Base-by-base conservation (phyloP, 2,113 vertebrate genomes). In the Electrona antarctica region DNA sequence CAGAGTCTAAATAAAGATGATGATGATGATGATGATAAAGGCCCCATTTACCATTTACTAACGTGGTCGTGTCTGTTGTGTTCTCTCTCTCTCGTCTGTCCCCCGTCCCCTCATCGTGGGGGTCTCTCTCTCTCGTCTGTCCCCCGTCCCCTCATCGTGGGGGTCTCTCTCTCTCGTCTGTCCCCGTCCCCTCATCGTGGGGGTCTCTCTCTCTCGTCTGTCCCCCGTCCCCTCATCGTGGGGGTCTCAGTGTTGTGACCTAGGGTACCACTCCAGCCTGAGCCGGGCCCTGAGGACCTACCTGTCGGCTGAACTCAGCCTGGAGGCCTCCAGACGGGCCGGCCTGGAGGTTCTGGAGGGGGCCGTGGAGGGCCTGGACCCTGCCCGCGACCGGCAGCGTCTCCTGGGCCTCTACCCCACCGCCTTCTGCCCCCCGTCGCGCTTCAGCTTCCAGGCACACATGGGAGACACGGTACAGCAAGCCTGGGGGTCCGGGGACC, bases 301-400 rank as follows among this genome's bases (percentile, higher is more conserved):
- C 85, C 95, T 99, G 57, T 99, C 98, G 51, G 98, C 98, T 2
- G 98, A 99, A 67, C 96, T 98, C 84, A 98, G 98, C 86, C 94
- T 99, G 78, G 98, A 99, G 90, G 97, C 97, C 63, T 98, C 97
- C 79, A 95, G 97, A 71, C 95, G 98, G 8, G 96, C 98, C 54
- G 98, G 98, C 8, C 92, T 99, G 87, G 98, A 98, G 91, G 97
- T 99, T 67, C 95, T 99, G 81, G 98, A 99, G 88, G 98, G 97
- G 73, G 98, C 98, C 3, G 98, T 99, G 79, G 98, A 99, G 89
- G 95, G 95, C 78, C 89, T 99, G 91, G 98, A 99, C 84, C 96
- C 98, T 2, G 92, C 97, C 79, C 97, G 94, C 6, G 98, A 98
- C 90, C 93, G 98, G 56, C 98, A 99, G 89, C 95, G 97, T 45